Percentiles rank a stretch among this genome's conserved stretches.
Evolutionary conservation across 92 coral and sea anemone genomes (phyloP).

Genomic region (Plumapathes pennacea): DNA sequence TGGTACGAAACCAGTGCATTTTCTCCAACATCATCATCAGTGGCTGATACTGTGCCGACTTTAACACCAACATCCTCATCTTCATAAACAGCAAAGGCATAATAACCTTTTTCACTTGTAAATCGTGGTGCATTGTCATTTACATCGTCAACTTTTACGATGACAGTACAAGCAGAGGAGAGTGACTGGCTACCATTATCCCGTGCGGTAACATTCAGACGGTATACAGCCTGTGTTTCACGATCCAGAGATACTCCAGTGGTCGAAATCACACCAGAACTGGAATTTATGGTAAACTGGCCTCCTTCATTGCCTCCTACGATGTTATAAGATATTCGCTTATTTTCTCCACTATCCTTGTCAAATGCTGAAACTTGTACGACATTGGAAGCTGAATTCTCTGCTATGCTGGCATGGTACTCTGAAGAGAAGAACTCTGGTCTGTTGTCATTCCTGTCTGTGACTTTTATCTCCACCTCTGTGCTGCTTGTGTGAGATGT

Average conservation of each 20-base stretch:
- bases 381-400: slow-evolving; percentile 52
- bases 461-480: slow-evolving; percentile 41
- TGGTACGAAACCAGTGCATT: slow-evolving; percentile 66
- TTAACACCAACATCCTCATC: slow-evolving; percentile 57
- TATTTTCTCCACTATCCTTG: slow-evolving; percentile 59
- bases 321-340: slow-evolving; percentile 39
- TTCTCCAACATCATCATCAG: slow-evolving; percentile 69
- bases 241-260: slow-evolving; percentile 34
- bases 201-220: slow-evolving; percentile 67
- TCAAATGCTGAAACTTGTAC: slow-evolving; percentile 64
- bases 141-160: slow-evolving; percentile 55
- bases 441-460: slow-evolving; percentile 76
- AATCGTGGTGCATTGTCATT: slow-evolving; percentile 83
- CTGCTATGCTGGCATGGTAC: slow-evolving; percentile 47
- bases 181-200: slow-evolving; percentile 67
- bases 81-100: slow-evolving; percentile 70
- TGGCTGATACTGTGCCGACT: slow-evolving; percentile 71
- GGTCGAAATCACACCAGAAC: slow-evolving; percentile 58
- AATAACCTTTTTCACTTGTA: slow-evolving; percentile 39
- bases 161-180: slow-evolving; percentile 67
- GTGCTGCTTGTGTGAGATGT: slow-evolving; percentile 51
- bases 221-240: slow-evolving; percentile 40
- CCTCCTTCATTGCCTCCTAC: slow-evolving; percentile 56
- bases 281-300: slow-evolving; percentile 55
- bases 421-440: slow-evolving; percentile 62